These are phyloP conservation scores for Procambarus virginalis DNA, from an alignment of 1,140 invertebrate species.

Conservation along the genomic window DNA sequence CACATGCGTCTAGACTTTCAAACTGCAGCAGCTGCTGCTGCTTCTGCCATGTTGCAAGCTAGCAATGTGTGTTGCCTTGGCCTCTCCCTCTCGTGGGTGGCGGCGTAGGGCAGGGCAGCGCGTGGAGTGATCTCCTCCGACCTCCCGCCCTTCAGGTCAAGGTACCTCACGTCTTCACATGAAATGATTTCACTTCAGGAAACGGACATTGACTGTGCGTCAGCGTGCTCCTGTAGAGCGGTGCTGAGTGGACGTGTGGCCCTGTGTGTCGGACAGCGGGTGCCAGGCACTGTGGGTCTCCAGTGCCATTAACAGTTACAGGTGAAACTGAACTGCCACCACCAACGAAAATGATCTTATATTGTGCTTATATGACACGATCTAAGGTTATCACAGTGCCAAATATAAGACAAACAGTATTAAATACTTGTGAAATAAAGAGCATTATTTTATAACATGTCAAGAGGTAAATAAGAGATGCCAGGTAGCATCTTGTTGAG, in stretches of 20 bases:
- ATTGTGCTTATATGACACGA: background rate
- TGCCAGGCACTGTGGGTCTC: too few species aligned
- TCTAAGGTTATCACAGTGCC: conserved; percentile 9
- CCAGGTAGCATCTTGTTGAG: too few species aligned
- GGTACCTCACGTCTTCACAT: background rate
- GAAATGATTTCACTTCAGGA: background rate
- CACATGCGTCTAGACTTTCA: background rate
- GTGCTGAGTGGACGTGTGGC: background rate
- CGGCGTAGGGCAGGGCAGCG: background rate
- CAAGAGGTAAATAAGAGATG: too few species aligned
- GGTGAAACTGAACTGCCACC: background rate
- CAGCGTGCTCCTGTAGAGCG: background rate
- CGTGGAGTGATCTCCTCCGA: background rate
- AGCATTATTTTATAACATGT: background rate
- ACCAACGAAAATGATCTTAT: conserved; percentile 16
- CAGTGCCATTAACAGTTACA: background rate
- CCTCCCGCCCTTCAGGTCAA: background rate
- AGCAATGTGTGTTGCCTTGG: background rate
- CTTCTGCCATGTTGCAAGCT: background rate
- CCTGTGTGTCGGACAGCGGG: background rate
- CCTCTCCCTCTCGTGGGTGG: background rate
- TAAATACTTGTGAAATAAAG: conserved; percentile 8
- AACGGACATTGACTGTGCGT: background rate
- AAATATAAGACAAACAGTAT: conserved; percentile 48
- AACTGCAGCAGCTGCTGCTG: background rate